Conservation (phyloP, 2,797 vertebrate species). For the Kryptopterus vitreolus region DNA sequence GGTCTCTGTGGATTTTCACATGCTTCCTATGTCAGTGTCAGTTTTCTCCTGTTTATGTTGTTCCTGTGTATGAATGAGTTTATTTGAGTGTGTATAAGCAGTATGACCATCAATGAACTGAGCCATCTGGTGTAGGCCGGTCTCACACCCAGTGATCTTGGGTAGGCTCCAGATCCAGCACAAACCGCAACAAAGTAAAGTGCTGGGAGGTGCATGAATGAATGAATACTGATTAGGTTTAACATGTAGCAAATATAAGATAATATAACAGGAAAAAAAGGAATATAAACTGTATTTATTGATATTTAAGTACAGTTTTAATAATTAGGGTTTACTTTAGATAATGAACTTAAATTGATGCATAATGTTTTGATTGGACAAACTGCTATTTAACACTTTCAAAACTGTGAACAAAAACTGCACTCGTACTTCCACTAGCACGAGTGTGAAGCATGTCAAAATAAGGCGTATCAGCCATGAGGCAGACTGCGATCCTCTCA, state of each 20-base stretch:
- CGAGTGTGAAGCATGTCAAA: background rate
- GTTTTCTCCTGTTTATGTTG: background rate
- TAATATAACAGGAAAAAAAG: background rate
- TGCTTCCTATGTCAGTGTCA: background rate
- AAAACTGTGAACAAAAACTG: conserved; percentile 1
- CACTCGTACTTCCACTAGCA: background rate
- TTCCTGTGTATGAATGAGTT: background rate
- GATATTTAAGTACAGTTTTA: background rate
- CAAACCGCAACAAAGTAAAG: background rate
- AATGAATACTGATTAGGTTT: background rate
- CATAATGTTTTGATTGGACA: background rate
- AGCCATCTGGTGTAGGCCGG: background rate
- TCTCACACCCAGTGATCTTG: background rate
- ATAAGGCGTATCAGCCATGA: background rate
- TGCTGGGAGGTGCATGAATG: background rate
- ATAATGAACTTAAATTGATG: background rate
- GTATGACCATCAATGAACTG: background rate
- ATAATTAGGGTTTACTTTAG: background rate
- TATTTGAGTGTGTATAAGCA: background rate
- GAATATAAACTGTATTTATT: background rate
- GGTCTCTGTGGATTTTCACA: background rate
- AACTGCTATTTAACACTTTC: background rate
- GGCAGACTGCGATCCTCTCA: background rate
- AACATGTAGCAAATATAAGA: background rate
- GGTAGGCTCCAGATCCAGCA: background rate